Evolutionary conservation across 1,140 invertebrate species (phyloP).

Genomic region (Solen grandis): DNA sequence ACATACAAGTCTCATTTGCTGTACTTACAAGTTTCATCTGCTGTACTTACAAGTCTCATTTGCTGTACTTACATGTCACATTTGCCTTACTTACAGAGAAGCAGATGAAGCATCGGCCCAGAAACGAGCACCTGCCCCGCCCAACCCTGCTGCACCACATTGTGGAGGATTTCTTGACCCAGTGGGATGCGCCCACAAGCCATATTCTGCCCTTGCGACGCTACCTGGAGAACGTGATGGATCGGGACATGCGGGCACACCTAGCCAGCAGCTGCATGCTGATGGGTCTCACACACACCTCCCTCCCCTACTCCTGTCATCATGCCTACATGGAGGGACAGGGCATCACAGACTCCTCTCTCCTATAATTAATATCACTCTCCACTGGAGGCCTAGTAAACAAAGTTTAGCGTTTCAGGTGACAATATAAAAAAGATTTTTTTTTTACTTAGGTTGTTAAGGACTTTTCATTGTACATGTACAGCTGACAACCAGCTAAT

Average conservation of each 20-base stretch:
- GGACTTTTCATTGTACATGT: too few species aligned
- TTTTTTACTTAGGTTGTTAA: too few species aligned
- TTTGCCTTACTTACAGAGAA: too few species aligned
- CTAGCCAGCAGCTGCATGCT: constrained; percentile 78
- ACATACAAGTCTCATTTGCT: too few species aligned
- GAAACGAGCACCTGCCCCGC: constrained; percentile 72
- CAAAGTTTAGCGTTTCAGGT: too few species aligned
- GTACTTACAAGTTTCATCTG: too few species aligned
- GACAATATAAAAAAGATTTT: too few species aligned
- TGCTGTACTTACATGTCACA: too few species aligned
- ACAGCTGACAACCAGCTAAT: too few species aligned
- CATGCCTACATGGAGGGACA: constrained; percentile 69
- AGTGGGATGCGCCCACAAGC: constrained; percentile 78
- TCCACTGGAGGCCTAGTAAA: too few species aligned
- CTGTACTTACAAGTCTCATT: too few species aligned
- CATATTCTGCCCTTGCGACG: constrained; percentile 80
- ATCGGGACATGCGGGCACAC: constrained; percentile 77
- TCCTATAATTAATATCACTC: too few species aligned
- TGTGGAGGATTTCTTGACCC: constrained; percentile 82
- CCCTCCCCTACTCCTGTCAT: constrained; percentile 72
- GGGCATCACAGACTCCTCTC: constrained; percentile 57
- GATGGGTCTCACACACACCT: constrained; percentile 72
- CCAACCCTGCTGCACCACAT: constrained; percentile 81
- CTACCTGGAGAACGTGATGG: constrained; percentile 78
- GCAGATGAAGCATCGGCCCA: constrained; percentile 68